Conservation (phyloP, 2,113 vertebrate species). For the Melanocharis versteri region DNA sequence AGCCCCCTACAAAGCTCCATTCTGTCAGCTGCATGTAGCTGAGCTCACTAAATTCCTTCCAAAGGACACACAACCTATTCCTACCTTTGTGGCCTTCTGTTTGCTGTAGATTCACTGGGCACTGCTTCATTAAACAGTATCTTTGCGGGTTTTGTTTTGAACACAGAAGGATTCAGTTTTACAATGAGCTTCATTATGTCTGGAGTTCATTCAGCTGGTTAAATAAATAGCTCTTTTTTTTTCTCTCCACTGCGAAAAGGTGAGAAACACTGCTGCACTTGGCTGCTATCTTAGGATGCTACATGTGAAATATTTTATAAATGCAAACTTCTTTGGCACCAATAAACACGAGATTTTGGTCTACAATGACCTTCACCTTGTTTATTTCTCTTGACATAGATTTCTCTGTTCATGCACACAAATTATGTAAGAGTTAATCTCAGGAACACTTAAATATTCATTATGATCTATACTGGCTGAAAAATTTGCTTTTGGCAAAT, state of each 20-base stretch:
- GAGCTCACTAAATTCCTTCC: neutral
- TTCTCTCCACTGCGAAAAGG: neutral
- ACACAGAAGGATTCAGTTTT: neutral
- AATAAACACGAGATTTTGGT: neutral
- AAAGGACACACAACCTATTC: neutral
- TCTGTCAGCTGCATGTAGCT: neutral
- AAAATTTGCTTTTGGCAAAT: neutral
- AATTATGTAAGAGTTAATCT: neutral
- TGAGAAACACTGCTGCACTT: neutral
- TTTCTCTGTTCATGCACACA: neutral
- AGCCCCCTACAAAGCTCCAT: accelerated
- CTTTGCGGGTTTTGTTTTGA: neutral
- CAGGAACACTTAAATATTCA: neutral
- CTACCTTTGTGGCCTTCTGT: neutral
- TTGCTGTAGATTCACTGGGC: neutral
- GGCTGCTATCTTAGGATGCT: neutral
- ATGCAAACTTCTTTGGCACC: neutral
- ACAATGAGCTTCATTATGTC: neutral
- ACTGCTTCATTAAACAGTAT: neutral
- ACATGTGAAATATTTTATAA: neutral
- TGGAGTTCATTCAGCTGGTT: neutral
- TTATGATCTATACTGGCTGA: neutral
- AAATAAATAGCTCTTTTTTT: neutral
- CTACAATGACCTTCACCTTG: neutral
- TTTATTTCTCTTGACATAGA: neutral